Percentiles rank a stretch among this genome's conserved stretches.
phyloP scores from a whole-genome alignment of 2,888 invertebrate species.

The Megastigmus dorsalis region DNA sequence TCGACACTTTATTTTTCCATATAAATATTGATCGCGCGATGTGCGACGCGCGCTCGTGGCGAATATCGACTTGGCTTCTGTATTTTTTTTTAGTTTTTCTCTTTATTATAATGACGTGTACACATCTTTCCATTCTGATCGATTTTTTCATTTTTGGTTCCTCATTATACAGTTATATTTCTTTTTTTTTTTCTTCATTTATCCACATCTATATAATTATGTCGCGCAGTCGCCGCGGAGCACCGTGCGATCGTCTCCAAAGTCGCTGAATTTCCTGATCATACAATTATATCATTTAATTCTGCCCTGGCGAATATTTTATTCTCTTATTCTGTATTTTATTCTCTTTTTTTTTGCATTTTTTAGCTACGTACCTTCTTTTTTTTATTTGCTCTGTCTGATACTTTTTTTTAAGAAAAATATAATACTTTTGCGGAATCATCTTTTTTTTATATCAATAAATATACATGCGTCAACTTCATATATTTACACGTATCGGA shows the following conservation, averaged over 20 bases:
- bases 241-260: conserved; percentile 55
- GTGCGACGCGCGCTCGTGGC: conserved; percentile 54
- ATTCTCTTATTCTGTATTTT: conserved; percentile 7
- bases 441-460: conserved; percentile 32
- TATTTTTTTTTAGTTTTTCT: conserved; percentile 27
- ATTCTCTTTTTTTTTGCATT: conserved; percentile 6
- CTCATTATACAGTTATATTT: conserved; percentile 57
- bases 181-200: conserved; percentile 53
- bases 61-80: conserved; percentile 58
- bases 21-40: conserved; percentile 34
- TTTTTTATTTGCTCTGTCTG: conserved; percentile 44
- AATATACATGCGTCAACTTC: conserved; percentile 45
- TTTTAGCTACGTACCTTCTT: conserved; percentile 34
- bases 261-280: conserved; percentile 45
- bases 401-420: conserved; percentile 50
- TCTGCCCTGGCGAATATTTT: conserved; percentile 55
- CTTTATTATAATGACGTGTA: conserved; percentile 51
- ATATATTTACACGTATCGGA: conserved; percentile 47
- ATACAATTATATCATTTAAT: conserved; percentile 17
- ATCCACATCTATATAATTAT: conserved; percentile 58
- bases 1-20: conserved; percentile 3
- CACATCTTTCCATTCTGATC: conserved; percentile 43
- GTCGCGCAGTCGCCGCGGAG: conserved; percentile 40
- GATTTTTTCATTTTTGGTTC: conserved; percentile 35
- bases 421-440: conserved; percentile 49